Conservation (phyloP, 2,797 vertebrate genomes). For the Bovichtus diacanthus region DNA sequence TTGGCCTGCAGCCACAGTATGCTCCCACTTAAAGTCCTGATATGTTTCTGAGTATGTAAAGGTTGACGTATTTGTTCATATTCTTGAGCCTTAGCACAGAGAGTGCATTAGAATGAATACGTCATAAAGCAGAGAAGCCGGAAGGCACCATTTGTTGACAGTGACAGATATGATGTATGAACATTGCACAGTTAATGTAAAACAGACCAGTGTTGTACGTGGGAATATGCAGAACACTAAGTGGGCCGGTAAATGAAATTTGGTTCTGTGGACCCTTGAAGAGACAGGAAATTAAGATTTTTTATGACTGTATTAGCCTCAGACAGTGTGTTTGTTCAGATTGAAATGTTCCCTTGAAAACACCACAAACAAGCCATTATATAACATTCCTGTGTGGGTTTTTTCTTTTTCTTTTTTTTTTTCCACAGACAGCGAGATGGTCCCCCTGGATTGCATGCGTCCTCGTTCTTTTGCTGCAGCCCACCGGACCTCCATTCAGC, state of each 20-base stretch:
- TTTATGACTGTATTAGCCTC: neutral
- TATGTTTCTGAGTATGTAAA: slow-evolving; percentile 61
- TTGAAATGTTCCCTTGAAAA: slow-evolving; percentile 19
- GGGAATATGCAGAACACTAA: slow-evolving; percentile 40
- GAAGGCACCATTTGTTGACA: slow-evolving; percentile 55
- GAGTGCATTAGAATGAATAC: slow-evolving; percentile 37
- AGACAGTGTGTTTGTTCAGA: slow-evolving; percentile 21
- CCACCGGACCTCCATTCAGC: slow-evolving; percentile 87
- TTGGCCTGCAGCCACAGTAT: slow-evolving; percentile 60
- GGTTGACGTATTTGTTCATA: slow-evolving; percentile 51
- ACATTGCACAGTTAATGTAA: slow-evolving; percentile 31
- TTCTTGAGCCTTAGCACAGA: slow-evolving; percentile 29
- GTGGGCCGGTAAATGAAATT: slow-evolving; percentile 20
- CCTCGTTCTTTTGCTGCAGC: slow-evolving; percentile 89
- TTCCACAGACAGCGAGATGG: slow-evolving; percentile 91
- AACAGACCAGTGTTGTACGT: slow-evolving; percentile 37
- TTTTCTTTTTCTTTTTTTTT: too few species aligned
- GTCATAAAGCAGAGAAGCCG: slow-evolving; percentile 40
- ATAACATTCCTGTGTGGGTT: slow-evolving; percentile 42
- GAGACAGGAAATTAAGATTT: slow-evolving; percentile 14
- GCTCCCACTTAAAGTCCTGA: slow-evolving; percentile 59
- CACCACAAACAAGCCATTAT: slow-evolving; percentile 26
- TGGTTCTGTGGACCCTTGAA: slow-evolving; percentile 7
- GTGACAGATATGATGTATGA: slow-evolving; percentile 60
- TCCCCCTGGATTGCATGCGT: slow-evolving; percentile 89